Percentiles rank a stretch among this genome's conserved stretches.
These are phyloP conservation scores for Danio tinwini DNA, from an alignment of 2,797 vertebrate genomes.

Conservation along the genomic window DNA sequence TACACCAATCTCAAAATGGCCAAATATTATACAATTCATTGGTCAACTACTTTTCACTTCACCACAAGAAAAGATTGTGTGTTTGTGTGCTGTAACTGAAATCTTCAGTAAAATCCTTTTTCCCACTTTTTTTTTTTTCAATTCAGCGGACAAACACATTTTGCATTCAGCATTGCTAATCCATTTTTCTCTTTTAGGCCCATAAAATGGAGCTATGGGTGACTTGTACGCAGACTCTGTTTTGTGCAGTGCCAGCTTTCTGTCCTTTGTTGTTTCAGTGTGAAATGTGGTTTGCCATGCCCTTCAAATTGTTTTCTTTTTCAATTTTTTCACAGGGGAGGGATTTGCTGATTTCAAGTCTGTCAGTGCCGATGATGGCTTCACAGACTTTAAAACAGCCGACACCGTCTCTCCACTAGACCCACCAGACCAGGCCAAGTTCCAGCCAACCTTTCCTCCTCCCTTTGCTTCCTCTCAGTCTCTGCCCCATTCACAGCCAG, in stretches of 20 bases:
- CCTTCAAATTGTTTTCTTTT: constrained; percentile 55
- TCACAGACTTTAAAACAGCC: constrained; percentile 98
- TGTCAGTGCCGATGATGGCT: constrained; percentile 88
- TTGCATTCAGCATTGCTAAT: constrained; percentile 52
- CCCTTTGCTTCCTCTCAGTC: constrained; percentile 80
- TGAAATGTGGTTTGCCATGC: constrained; percentile 37
- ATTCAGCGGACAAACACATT: constrained; percentile 43
- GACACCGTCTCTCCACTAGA: constrained; percentile 96
- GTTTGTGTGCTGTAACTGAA: constrained; percentile 18
- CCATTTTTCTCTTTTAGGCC: constrained; percentile 54
- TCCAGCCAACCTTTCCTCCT: constrained; percentile 85
- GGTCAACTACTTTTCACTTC: not conserved
- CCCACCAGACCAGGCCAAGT: constrained; percentile 86
- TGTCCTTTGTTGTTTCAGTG: constrained; percentile 8
- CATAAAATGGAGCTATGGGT: constrained; percentile 34
- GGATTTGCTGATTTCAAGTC: constrained; percentile 95
- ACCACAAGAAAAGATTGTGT: constrained; percentile 20
- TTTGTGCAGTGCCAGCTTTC: constrained; percentile 27
- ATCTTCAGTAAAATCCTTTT: constrained; percentile 20
- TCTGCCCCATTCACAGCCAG: constrained; percentile 75
- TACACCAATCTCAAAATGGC: not conserved
- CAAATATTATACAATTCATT: not conserved
- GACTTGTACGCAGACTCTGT: constrained; percentile 30
- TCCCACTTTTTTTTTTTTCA: constrained; percentile 37
- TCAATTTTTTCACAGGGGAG: constrained; percentile 81